Evolutionary conservation across 2,797 vertebrate species (phyloP).

Genomic region (Ptychobarbus kaznakovi): DNA sequence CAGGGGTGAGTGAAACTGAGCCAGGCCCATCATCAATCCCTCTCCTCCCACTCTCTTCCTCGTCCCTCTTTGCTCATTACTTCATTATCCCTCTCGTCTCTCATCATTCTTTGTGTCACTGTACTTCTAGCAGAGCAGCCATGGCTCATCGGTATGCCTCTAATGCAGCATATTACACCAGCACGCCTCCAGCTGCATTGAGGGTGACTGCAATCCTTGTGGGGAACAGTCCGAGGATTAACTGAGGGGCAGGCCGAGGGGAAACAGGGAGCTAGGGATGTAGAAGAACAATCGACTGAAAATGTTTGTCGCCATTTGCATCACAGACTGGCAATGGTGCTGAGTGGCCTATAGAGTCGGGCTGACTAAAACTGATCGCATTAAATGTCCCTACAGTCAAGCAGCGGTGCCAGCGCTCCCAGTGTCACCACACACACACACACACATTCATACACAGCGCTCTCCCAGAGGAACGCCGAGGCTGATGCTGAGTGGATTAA

Average conservation of each 20-base stretch:
- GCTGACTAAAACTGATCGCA: slow-evolving; percentile 66
- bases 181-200: slow-evolving; percentile 50
- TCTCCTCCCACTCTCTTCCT: slow-evolving; percentile 55
- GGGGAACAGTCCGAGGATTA: slow-evolving; percentile 53
- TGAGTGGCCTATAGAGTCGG: slow-evolving; percentile 58
- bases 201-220: slow-evolving; percentile 47
- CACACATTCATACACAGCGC: slow-evolving; percentile 9
- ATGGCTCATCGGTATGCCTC: slow-evolving; percentile 55
- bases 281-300: neutral
- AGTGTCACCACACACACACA: slow-evolving; percentile 38
- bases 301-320: slow-evolving; percentile 57
- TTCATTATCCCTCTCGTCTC: slow-evolving; percentile 34
- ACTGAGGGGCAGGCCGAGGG: slow-evolving; percentile 3
- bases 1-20: slow-evolving; percentile 31
- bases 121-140: slow-evolving; percentile 15
- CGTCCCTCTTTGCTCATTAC: slow-evolving; percentile 41
- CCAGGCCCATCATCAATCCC: slow-evolving; percentile 41
- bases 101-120: slow-evolving; percentile 46
- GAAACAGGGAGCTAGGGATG: neutral
- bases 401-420: slow-evolving; percentile 53
- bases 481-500: slow-evolving; percentile 65
- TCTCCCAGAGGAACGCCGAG: slow-evolving; percentile 50
- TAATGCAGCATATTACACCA: slow-evolving; percentile 31
- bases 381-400: slow-evolving; percentile 65
- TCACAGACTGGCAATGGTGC: slow-evolving; percentile 63